Percentiles rank a stretch among this genome's conserved stretches.
phyloP scores from a whole-genome alignment of 2,797 vertebrate species.

The Kryptolebias ocellatus region DNA sequence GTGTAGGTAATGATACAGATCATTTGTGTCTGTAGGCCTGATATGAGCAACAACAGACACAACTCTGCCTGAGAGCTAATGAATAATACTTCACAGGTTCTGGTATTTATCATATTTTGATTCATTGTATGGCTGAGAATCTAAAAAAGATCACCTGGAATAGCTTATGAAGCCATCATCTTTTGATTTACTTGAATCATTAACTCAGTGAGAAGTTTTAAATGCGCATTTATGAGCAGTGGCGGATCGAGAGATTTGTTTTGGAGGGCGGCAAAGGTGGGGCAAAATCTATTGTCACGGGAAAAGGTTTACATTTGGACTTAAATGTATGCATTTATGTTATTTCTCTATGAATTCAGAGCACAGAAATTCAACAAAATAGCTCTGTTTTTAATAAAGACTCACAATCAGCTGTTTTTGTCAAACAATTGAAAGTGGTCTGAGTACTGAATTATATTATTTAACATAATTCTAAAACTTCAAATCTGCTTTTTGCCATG shows the following conservation, averaged over 20 bases:
- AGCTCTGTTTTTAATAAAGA: too few relatives aligned
- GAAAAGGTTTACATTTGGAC: too few relatives aligned
- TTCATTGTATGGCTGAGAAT: slow-evolving; percentile 36
- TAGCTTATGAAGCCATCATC: slow-evolving; percentile 55
- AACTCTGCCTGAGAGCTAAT: slow-evolving; percentile 54
- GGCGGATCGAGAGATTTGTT: background rate
- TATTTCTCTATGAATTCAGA: too few relatives aligned
- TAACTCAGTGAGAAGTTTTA: slow-evolving; percentile 25
- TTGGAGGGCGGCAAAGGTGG: too few relatives aligned
- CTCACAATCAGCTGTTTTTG: too few relatives aligned
- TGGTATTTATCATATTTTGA: slow-evolving; percentile 68
- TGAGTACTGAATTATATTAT: too few relatives aligned
- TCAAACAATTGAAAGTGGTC: too few relatives aligned
- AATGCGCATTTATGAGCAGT: slow-evolving; percentile 12
- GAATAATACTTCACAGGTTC: slow-evolving; percentile 48
- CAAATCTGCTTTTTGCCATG: too few relatives aligned
- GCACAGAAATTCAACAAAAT: too few relatives aligned
- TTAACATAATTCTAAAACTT: too few relatives aligned
- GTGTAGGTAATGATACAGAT: slow-evolving; percentile 63
- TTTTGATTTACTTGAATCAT: slow-evolving; percentile 40
- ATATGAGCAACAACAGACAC: slow-evolving; percentile 32
- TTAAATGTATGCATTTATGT: too few relatives aligned
- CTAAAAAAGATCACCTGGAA: slow-evolving; percentile 45
- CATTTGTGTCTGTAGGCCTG: slow-evolving; percentile 50
- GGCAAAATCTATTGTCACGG: too few relatives aligned